Conservation (phyloP, 35 echinoderm and acorn worm species). For the Antedon bifida region DNA sequence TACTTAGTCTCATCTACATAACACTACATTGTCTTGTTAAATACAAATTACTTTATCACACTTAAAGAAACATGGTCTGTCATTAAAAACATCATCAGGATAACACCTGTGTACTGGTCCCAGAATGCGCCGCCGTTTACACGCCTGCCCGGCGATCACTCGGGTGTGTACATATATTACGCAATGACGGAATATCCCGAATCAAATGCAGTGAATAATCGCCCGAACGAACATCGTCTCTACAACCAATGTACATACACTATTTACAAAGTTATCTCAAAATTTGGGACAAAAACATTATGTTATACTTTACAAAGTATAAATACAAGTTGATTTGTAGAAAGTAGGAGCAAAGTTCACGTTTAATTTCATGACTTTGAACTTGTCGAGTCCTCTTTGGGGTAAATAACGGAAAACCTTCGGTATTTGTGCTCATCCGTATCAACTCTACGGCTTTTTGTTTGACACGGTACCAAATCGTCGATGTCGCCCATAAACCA, state of each 20-base stretch:
- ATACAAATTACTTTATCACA: neutral
- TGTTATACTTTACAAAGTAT: neutral
- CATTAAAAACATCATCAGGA: neutral
- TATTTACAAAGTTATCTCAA: neutral
- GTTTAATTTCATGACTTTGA: neutral
- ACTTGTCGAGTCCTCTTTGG: neutral
- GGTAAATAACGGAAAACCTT: slow-evolving; percentile 65
- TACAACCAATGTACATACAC: neutral
- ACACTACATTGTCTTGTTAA: neutral
- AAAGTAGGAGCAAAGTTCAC: neutral
- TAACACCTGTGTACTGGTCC: too few species aligned
- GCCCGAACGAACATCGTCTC: neutral
- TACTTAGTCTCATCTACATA: neutral
- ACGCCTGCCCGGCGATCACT: neutral
- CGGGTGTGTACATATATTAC: neutral
- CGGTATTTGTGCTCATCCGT: slow-evolving; percentile 42
- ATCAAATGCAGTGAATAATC: neutral
- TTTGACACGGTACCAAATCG: slow-evolving; percentile 63
- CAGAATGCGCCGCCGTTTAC: too few species aligned
- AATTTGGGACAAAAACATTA: neutral
- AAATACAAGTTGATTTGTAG: neutral
- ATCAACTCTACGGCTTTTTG: slow-evolving; percentile 22
- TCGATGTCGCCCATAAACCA: slow-evolving; percentile 86
- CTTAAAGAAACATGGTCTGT: neutral
- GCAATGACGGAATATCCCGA: neutral